Base-by-base conservation (phyloP, 2,797 vertebrate species). In the Aplochiton taeniatus region DNA sequence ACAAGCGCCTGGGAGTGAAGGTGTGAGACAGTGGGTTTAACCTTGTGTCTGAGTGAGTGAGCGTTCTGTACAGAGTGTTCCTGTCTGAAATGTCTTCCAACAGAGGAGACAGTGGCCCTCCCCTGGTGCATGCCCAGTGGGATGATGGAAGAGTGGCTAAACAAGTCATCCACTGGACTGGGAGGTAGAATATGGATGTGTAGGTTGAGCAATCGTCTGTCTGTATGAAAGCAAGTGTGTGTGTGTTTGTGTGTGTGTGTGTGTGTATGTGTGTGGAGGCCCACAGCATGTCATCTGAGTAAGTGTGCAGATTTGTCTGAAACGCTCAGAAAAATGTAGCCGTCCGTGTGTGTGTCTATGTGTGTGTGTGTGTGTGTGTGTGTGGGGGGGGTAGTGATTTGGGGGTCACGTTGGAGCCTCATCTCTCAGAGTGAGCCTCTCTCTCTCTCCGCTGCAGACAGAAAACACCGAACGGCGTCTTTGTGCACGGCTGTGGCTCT, bases 291-390 rank as follows among this genome's bases (percentile, higher is more conserved):
- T 31, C 31, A 31, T 31, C 6, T 58, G 63, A 68, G 51, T 61
- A 63, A 60, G 65, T 11, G 62, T 65, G 65, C 59, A 52, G 65
- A 56, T 57, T 71, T 65, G 62, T 76, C 67, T 56, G 31, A 10
- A 80, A 75, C 51, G 70, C 6, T 31, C 31, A 59, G 18, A 57
- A 72, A 73, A 72, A 82, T 70, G 9, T 70, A 65, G n/a, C 16
- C 2, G 12, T 31, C 43, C 12, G 18, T 66, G 67, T 67, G 61
- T 68, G 4, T 53, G 46, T 57, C 59, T 75, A 45, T 68, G 20
- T 58, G 13, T 14, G 54, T 59, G 63, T 72, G 62, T 45, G 61
- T 68, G 4, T 53, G 46, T 57, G 61, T 75, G 48, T 68, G 20
- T 58, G 13, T 14, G 54, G 58, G 63, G 70, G 62, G 43, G 61